Percentiles rank a stretch among this genome's conserved stretches.
phyloP scores from a whole-genome alignment of 2,797 vertebrate genomes.

The Emydoidea blandingii region DNA sequence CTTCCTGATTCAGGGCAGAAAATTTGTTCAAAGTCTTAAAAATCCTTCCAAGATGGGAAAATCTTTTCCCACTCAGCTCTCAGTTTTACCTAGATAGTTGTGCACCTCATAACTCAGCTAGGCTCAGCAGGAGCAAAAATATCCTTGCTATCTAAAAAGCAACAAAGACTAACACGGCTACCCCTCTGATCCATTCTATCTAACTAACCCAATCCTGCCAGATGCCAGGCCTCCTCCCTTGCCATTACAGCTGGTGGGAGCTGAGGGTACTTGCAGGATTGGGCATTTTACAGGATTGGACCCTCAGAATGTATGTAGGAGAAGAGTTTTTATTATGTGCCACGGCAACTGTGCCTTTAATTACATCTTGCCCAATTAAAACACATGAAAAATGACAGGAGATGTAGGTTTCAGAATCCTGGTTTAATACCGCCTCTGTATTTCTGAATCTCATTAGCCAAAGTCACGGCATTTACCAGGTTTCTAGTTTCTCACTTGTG shows the following conservation, averaged over 20 bases:
- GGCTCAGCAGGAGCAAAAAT: neutral
- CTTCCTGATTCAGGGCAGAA: neutral
- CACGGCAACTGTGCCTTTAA: neutral
- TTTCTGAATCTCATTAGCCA: neutral
- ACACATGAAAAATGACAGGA: neutral
- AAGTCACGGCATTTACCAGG: neutral
- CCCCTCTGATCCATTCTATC: neutral
- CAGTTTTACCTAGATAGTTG: fast-evolving
- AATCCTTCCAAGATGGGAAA: fast-evolving
- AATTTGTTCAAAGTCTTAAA: neutral
- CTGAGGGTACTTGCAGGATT: neutral
- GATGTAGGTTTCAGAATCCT: neutral
- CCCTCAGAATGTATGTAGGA: neutral
- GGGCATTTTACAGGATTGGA: neutral
- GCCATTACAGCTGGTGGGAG: neutral
- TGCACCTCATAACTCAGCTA: neutral
- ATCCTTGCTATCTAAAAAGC: neutral
- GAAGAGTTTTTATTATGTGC: neutral
- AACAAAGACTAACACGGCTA: too few relatives aligned
- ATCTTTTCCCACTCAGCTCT: fast-evolving
- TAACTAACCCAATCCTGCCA: neutral
- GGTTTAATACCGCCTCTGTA: fast-evolving
- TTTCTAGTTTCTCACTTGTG: neutral
- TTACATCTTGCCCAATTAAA: neutral
- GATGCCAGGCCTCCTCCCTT: neutral